Conservation (phyloP, 1,140 invertebrate genomes). For the Diachasma alloeum region DNA sequence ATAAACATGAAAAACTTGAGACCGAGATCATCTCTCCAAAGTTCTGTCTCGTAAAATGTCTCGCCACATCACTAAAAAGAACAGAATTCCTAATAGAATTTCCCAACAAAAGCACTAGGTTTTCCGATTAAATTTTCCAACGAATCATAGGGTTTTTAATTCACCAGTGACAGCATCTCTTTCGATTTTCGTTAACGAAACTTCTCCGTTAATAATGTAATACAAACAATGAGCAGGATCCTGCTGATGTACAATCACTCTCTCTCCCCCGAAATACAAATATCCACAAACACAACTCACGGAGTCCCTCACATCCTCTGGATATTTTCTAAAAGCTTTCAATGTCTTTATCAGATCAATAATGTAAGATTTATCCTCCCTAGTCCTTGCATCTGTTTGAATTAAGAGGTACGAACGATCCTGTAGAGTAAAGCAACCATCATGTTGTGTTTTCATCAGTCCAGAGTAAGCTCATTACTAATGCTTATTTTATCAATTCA, state of each 20-base stretch:
- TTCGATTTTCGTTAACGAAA: conserved; percentile 61
- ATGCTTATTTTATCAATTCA: too few species aligned
- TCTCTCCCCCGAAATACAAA: conserved; percentile 65
- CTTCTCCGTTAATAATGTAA: conserved; percentile 69
- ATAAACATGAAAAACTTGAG: too few species aligned
- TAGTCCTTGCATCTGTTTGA: conserved; percentile 31
- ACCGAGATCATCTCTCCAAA: too few species aligned
- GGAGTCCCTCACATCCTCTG: conserved; percentile 64
- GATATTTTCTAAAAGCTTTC: conserved; percentile 43
- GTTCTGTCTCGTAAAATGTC: too few species aligned
- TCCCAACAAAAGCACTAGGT: too few species aligned
- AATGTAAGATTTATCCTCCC: conserved; percentile 35
- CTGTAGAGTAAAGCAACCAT: conserved; percentile 35
- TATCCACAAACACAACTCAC: conserved; percentile 67
- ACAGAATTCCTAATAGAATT: too few species aligned
- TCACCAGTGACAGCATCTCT: conserved; percentile 63
- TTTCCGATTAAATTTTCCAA: too few species aligned
- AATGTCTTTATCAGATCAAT: conserved; percentile 41
- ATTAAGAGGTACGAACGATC: conserved; percentile 48
- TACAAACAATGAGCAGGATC: conserved; percentile 68
- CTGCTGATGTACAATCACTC: conserved; percentile 68
- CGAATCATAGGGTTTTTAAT: neutral
- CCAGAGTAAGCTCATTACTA: too few species aligned
- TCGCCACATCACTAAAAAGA: too few species aligned
- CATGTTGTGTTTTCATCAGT: too few species aligned